Evolutionary conservation across 2,797 vertebrate genomes (phyloP), one percentile per base, ranked within the genome.

Genomic region (Megaceryle alcyon): DNA sequence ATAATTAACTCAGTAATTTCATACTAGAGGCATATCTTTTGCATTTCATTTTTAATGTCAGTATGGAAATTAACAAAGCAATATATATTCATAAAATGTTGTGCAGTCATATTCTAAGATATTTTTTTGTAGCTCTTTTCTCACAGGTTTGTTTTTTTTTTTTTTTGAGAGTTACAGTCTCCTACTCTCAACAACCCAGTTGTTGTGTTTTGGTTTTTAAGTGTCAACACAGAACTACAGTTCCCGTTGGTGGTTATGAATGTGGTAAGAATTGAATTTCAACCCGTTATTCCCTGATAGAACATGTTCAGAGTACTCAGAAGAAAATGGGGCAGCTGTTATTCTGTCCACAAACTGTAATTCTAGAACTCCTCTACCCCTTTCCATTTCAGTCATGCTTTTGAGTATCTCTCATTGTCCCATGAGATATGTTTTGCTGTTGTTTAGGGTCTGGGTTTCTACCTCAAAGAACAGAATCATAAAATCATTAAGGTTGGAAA

Each of bases 211-310:
- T 68, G 26, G 1, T 23, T 84, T 92, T 25, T 19, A 73, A 73
- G 19, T 48, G 16, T 61, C n/a, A 60, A 10, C 25, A 33, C 19
- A 53, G 29, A 75, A 29, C 4, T 8, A 66, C 20, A 9, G 3
- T 13, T 81, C 37, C 20, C 64, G 7, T 9, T 49, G 11, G 9
- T 56, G 7, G 17, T 26, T 85, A 35, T 48, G 43, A 70, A 69
- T 29, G 23, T 29, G 28, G 2, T 5, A 65, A 35, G 14, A 65
- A 51, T 33, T 60, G 4, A 1, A 16, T 79, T 65, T 49, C 33
- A 26, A 88, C 10, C 1, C 0, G 0, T 73, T 92, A 29, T 65
- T 86, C 7, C 25, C n/a, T n/a, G 7, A 10, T 5, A 29, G 9
- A 70, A 95, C 43, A 3, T 68, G 17, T 48, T 78, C 48, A 5